phyloP scores from a whole-genome alignment of 2,113 vertebrate species.

The rat (Rattus norvegicus) region DNA sequence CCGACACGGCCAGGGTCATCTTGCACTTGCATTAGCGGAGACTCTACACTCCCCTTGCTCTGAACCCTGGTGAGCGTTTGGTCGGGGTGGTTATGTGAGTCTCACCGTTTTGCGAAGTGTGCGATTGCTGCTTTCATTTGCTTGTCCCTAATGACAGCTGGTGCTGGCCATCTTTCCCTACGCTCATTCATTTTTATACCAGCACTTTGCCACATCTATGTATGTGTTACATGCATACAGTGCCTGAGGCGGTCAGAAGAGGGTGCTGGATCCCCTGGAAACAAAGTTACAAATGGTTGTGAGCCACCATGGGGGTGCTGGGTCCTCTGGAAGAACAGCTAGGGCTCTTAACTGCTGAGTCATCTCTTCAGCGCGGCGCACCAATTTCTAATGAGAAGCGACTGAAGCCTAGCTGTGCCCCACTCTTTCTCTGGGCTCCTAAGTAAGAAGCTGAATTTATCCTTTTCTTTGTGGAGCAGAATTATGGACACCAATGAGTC shows the following conservation, averaged over 20 bases:
- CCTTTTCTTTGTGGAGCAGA: not conserved
- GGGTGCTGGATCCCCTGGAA: not conserved
- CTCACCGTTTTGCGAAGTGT: not conserved
- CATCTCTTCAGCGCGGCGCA: not conserved
- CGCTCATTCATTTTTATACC: not conserved
- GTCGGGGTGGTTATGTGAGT: accelerated
- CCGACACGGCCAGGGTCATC: not conserved
- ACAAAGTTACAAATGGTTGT: not conserved
- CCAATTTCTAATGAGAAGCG: not conserved
- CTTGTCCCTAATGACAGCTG: not conserved
- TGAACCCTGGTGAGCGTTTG: not conserved
- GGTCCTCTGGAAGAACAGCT: not conserved
- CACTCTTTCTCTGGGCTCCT: not conserved
- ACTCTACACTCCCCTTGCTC: not conserved
- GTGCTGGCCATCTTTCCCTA: not conserved
- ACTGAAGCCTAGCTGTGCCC: not conserved
- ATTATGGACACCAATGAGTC: not conserved
- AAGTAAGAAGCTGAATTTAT: not conserved
- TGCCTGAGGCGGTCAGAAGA: not conserved
- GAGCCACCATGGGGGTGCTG: not conserved
- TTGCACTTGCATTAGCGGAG: not conserved
- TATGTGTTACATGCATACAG: not conserved
- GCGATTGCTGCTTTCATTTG: not conserved
- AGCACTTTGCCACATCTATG: not conserved
- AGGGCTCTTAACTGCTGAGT: not conserved